Evolutionary conservation across 2,888 invertebrate genomes (phyloP).

Genomic region (Formica aserva): DNA sequence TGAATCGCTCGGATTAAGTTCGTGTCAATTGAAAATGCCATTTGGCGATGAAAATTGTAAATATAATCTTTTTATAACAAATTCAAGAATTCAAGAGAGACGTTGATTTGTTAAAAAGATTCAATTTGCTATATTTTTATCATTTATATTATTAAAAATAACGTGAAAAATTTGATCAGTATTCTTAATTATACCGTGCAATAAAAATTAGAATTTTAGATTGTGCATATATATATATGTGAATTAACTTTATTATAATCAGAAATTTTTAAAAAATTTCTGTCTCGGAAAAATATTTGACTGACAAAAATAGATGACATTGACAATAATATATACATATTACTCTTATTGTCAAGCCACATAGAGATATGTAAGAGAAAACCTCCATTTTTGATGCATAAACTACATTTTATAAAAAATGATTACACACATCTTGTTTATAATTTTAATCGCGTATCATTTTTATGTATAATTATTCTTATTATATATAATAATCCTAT

Average conservation of each 20-base stretch:
- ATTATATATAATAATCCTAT: not conserved
- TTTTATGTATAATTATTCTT: not conserved
- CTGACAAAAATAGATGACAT: not conserved
- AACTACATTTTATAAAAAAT: constrained; percentile 12
- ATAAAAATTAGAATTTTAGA: not conserved
- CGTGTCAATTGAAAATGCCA: constrained; percentile 12
- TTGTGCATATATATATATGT: not conserved
- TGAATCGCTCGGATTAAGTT: constrained; percentile 16
- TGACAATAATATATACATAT: not conserved
- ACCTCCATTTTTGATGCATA: not conserved
- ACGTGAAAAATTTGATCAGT: not conserved
- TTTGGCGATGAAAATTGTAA: not conserved
- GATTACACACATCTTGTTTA: not conserved
- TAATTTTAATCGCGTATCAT: not conserved
- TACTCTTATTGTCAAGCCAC: not conserved
- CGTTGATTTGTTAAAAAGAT: not conserved
- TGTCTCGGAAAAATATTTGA: not conserved
- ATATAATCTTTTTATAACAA: not conserved
- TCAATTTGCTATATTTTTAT: not conserved
- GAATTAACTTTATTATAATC: not conserved
- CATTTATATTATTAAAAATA: not conserved
- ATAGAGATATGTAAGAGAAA: not conserved
- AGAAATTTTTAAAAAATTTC: not conserved
- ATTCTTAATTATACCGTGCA: not conserved
- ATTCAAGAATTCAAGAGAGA: not conserved